phyloP scores from a whole-genome alignment of 2,797 vertebrate species.

The Pangasius larnaudii region DNA sequence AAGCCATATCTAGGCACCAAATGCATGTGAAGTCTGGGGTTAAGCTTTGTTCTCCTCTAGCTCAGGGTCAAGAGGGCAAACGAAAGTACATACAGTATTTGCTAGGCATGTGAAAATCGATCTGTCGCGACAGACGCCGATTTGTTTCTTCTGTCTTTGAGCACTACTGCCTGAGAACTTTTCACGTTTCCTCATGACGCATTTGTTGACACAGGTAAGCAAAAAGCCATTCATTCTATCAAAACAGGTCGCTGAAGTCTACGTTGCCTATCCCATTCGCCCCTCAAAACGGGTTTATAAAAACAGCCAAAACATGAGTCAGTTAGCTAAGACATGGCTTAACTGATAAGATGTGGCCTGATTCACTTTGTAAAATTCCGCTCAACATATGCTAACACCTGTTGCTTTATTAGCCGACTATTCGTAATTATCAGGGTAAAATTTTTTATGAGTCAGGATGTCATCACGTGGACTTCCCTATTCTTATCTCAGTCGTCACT shows the following conservation, averaged over 20 bases:
- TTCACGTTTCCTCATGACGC: constrained; percentile 30
- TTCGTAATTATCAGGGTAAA: not conserved
- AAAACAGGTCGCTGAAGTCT: constrained; percentile 25
- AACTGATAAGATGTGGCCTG: constrained; percentile 4
- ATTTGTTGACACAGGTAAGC: constrained; percentile 42
- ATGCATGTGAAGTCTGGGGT: not conserved
- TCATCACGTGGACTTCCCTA: constrained; percentile 3
- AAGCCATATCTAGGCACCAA: constrained; percentile 9
- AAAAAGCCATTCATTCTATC: constrained; percentile 1
- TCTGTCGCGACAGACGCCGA: not conserved
- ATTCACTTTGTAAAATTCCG: not conserved
- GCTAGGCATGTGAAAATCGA: constrained; percentile 26
- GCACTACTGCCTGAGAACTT: constrained; percentile 5
- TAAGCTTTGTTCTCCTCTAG: not conserved
- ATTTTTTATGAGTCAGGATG: constrained; percentile 33
- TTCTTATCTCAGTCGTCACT: not conserved
- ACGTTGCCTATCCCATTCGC: not conserved
- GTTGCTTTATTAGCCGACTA: constrained; percentile 14
- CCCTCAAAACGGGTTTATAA: not conserved
- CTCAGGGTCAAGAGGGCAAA: constrained; percentile 20
- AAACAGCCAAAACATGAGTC: constrained; percentile 21
- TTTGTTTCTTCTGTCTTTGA: constrained; percentile 28
- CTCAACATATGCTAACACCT: constrained; percentile 9
- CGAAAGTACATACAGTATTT: constrained; percentile 20
- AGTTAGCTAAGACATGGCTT: not conserved